These are phyloP conservation scores for Pharmacophagus antenor DNA, from an alignment of 2,888 invertebrate species.

Conservation along the genomic window DNA sequence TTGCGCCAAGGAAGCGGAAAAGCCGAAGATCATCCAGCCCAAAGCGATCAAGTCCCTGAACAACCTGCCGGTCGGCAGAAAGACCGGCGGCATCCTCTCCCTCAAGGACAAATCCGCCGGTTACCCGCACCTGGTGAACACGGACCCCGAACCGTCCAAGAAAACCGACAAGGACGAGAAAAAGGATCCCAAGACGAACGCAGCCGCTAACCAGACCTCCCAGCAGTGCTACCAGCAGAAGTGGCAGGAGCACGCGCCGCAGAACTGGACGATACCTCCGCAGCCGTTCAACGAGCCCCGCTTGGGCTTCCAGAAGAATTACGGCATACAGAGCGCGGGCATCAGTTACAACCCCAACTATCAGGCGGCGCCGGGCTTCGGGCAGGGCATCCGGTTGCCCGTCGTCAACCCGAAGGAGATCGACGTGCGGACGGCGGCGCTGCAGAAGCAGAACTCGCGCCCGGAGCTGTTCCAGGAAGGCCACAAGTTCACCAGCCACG, in stretches of 20 bases:
- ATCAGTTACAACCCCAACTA: slow-evolving; percentile 58
- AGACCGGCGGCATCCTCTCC: slow-evolving; percentile 77
- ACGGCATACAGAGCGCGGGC: slow-evolving; percentile 58
- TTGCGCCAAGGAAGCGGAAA: slow-evolving; percentile 51
- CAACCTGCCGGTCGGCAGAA: slow-evolving; percentile 66
- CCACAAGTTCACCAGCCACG: slow-evolving; percentile 59
- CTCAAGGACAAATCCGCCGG: slow-evolving; percentile 77
- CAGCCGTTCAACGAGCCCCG: slow-evolving; percentile 48
- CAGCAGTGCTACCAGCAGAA: slow-evolving; percentile 49
- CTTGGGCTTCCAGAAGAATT: slow-evolving; percentile 60
- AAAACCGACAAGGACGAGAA: slow-evolving; percentile 63
- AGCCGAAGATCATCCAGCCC: slow-evolving; percentile 65
- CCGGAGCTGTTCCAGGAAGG: slow-evolving; percentile 65
- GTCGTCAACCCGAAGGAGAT: slow-evolving; percentile 78
- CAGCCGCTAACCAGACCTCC: slow-evolving; percentile 46
- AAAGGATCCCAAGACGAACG: slow-evolving; percentile 54
- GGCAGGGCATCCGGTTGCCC: slow-evolving; percentile 62
- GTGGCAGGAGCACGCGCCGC: slow-evolving; percentile 38
- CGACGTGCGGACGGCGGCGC: slow-evolving; percentile 71
- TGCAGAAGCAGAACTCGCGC: slow-evolving; percentile 71
- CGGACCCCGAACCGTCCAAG: slow-evolving; percentile 58
- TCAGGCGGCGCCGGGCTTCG: slow-evolving; percentile 42
- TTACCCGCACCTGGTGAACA: slow-evolving; percentile 74
- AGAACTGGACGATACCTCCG: slow-evolving; percentile 46
- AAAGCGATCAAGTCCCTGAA: slow-evolving; percentile 68